A percentile compares a stretch with the other conserved stretches of the same genome.
These are phyloP conservation scores for Buphagus erythrorhynchus DNA, from an alignment of 2,797 vertebrate species.

Conservation along the genomic window DNA sequence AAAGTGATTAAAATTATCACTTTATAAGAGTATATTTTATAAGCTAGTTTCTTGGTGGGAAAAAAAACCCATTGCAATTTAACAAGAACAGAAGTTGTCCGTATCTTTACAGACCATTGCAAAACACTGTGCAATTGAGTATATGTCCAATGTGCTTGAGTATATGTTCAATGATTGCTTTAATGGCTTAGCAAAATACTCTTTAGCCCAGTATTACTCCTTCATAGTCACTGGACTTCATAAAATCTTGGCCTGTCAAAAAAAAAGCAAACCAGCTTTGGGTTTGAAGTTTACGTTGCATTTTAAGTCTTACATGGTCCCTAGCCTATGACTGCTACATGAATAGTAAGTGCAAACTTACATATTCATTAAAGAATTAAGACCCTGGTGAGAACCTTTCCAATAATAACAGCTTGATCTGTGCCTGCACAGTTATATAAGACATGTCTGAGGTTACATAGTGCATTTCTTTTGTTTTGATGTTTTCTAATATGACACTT, in stretches of 20 bases:
- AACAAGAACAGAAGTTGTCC: not conserved
- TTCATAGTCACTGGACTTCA: not conserved
- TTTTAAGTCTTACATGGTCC: not conserved
- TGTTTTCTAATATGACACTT: not conserved
- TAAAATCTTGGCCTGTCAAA: not conserved
- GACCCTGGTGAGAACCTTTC: not conserved
- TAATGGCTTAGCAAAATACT: not conserved
- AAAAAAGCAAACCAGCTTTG: not conserved
- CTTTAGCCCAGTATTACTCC: not conserved
- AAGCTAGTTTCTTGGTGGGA: accelerated
- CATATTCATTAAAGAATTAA: not conserved
- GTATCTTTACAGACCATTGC: not conserved
- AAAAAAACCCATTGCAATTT: not conserved
- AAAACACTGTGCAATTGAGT: not conserved
- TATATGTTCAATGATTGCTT: not conserved
- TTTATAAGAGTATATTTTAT: not conserved
- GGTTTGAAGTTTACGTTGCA: not conserved
- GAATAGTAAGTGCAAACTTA: not conserved
- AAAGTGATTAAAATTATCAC: not conserved
- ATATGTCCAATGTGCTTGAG: not conserved
- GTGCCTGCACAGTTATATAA: not conserved
- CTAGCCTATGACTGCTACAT: not conserved
- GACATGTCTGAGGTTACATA: not conserved
- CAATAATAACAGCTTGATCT: not conserved
- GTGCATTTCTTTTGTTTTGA: not conserved